A percentile compares a stretch with the other conserved stretches of the same genome.
Conservation (phyloP, 2,888 invertebrate genomes). For the Schizotus pectinicornis region DNA sequence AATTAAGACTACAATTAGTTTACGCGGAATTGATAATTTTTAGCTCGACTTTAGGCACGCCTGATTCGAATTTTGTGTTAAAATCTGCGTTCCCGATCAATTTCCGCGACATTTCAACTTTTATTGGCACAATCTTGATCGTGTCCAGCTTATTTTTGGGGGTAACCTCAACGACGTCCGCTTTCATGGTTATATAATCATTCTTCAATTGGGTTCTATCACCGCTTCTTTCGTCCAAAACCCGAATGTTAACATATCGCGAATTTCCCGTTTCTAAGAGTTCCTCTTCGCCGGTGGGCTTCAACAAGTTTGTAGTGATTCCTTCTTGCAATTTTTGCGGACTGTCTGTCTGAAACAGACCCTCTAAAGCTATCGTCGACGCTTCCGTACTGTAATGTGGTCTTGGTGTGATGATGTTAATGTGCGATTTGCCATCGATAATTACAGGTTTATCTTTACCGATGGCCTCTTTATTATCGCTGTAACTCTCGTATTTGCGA, state of each 20-base stretch:
- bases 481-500: conserved; percentile 53
- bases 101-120: conserved; percentile 46
- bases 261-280: conserved; percentile 54
- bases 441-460: conserved; percentile 56
- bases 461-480: conserved; percentile 57
- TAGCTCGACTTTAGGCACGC: conserved; percentile 30
- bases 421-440: conserved; percentile 53
- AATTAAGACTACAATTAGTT: conserved; percentile 17
- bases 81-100: conserved; percentile 27
- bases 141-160: conserved; percentile 45
- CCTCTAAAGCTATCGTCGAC: conserved; percentile 72
- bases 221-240: conserved; percentile 47
- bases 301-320: conserved; percentile 9
- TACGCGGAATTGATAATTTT: conserved; percentile 18
- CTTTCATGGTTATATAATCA: conserved; percentile 50
- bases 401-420: conserved; percentile 53
- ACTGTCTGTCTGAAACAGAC: conserved; percentile 67
- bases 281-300: conserved; percentile 46
- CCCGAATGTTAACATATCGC: conserved; percentile 51
- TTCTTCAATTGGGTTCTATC: conserved; percentile 36
- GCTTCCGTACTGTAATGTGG: conserved; percentile 60
- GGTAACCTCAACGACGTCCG: conserved; percentile 55
- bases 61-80: conserved; percentile 21
- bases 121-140: conserved; percentile 56
- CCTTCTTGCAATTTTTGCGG: conserved; percentile 41